Percentiles rank a stretch among this genome's conserved stretches.
Conservation (phyloP, 2,888 invertebrate genomes). For the Holacanthella duospinosa region DNA sequence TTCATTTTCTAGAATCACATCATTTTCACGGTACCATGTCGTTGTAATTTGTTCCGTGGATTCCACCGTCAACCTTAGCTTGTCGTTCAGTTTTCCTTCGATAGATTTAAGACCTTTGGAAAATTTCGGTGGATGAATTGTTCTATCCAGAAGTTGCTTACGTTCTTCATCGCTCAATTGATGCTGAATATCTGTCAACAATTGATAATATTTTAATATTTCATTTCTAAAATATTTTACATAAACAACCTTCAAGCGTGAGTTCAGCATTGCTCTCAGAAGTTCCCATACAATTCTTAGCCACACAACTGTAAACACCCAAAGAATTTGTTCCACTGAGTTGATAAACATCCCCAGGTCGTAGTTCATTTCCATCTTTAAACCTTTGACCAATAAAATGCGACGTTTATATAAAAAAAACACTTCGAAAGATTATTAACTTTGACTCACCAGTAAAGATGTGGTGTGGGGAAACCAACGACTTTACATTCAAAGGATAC, state of each 20-base stretch:
- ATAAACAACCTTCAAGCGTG: slow-evolving; percentile 62
- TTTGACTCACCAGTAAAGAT: slow-evolving; percentile 56
- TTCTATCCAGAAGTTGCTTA: slow-evolving; percentile 54
- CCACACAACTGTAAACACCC: slow-evolving; percentile 78
- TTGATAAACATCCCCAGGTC: slow-evolving; percentile 85
- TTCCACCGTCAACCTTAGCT: slow-evolving; percentile 68
- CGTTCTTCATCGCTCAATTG: slow-evolving; percentile 78
- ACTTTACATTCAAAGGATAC: slow-evolving; percentile 82
- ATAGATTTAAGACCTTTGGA: slow-evolving; percentile 67
- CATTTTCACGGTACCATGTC: slow-evolving; percentile 80
- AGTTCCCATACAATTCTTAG: slow-evolving; percentile 82
- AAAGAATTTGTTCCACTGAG: slow-evolving; percentile 74
- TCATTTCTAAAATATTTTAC: too few relatives aligned
- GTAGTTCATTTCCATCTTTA: slow-evolving; percentile 82
- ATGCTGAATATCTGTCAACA: slow-evolving; percentile 68
- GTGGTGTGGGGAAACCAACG: slow-evolving; percentile 82
- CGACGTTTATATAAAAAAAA: not conserved
- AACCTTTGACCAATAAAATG: slow-evolving; percentile 43
- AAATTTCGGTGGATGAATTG: slow-evolving; percentile 72
- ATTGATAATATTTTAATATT: too few relatives aligned
- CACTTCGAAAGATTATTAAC: too few relatives aligned
- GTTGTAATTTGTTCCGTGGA: slow-evolving; percentile 62
- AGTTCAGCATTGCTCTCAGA: slow-evolving; percentile 74
- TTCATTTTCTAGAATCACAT: slow-evolving; percentile 47
- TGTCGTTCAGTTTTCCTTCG: slow-evolving; percentile 71